Evolutionary conservation across 2,888 invertebrate genomes (phyloP).

Genomic region (Pogonocherus hispidulus): DNA sequence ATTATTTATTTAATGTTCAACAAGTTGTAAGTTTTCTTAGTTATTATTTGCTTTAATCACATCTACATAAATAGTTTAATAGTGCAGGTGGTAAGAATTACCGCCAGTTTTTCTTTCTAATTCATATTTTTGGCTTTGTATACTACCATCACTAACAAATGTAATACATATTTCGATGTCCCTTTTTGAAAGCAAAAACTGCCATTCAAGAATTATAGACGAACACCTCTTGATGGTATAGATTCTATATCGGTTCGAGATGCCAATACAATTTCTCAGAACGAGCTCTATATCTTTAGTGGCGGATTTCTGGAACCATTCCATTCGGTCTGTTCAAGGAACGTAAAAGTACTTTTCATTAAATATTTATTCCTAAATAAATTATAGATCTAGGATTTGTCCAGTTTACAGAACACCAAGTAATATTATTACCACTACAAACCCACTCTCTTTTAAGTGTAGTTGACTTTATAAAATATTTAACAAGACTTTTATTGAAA

Average conservation of each 20-base stretch:
- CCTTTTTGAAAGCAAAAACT: too few species aligned
- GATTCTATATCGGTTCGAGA: neutral
- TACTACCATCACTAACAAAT: too few species aligned
- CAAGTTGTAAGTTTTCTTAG: too few species aligned
- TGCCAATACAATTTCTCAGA: neutral
- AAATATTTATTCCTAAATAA: constrained; percentile 12
- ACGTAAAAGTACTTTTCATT: constrained; percentile 6
- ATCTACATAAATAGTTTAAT: too few species aligned
- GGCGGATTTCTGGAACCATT: neutral
- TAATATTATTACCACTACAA: constrained; percentile 5
- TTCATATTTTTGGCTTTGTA: too few species aligned
- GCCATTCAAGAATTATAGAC: too few species aligned
- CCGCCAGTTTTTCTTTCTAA: too few species aligned
- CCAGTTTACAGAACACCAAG: neutral
- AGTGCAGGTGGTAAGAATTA: too few species aligned
- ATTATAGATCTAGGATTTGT: constrained; percentile 7
- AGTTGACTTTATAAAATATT: constrained; percentile 50
- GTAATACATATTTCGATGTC: too few species aligned
- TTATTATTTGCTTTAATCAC: too few species aligned
- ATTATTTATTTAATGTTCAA: too few species aligned
- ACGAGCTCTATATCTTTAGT: neutral
- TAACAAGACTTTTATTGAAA: constrained; percentile 57
- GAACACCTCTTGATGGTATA: too few species aligned
- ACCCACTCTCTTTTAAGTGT: constrained; percentile 4
- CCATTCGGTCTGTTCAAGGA: neutral